These are phyloP conservation scores for Cephalopholis sonnerati DNA, from an alignment of 2,113 vertebrate species.

Conservation along the genomic window DNA sequence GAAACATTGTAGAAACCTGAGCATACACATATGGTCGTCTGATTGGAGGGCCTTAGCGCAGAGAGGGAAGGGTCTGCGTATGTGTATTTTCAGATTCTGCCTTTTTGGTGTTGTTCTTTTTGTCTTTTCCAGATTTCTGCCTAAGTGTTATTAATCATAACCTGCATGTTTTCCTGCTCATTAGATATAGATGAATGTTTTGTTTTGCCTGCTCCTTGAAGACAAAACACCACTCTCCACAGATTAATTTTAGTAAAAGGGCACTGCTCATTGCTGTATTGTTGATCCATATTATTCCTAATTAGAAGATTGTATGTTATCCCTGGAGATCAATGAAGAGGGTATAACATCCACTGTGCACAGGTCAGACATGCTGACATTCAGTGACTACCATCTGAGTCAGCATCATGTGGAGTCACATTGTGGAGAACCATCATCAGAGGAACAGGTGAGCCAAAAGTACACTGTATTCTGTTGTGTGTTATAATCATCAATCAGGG, in stretches of 20 bases:
- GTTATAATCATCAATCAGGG: neutral
- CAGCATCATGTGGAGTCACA: neutral
- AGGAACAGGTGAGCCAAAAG: neutral
- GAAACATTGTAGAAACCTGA: too few relatives aligned
- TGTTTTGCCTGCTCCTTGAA: too few relatives aligned
- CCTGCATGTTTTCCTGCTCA: too few relatives aligned
- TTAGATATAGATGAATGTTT: too few relatives aligned
- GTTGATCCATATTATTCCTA: conserved; percentile 4
- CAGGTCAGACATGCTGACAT: neutral
- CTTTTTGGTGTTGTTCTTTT: too few relatives aligned
- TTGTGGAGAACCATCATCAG: neutral
- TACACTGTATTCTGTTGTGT: neutral
- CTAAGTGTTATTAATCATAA: too few relatives aligned
- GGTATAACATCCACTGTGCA: neutral
- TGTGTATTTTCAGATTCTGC: too few relatives aligned
- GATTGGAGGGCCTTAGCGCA: too few relatives aligned
- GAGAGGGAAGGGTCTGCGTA: too few relatives aligned
- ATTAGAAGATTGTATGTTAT: neutral
- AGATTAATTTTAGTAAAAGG: neutral
- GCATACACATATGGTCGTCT: too few relatives aligned
- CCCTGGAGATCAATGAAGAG: conserved; percentile 18
- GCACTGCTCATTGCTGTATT: neutral
- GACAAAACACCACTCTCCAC: neutral
- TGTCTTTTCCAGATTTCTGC: too few relatives aligned
- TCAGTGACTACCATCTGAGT: neutral